A percentile compares a stretch with the other conserved stretches of the same genome.
Evolutionary conservation across 2,113 vertebrate genomes (phyloP).

Genomic region (Pollachius pollachius): DNA sequence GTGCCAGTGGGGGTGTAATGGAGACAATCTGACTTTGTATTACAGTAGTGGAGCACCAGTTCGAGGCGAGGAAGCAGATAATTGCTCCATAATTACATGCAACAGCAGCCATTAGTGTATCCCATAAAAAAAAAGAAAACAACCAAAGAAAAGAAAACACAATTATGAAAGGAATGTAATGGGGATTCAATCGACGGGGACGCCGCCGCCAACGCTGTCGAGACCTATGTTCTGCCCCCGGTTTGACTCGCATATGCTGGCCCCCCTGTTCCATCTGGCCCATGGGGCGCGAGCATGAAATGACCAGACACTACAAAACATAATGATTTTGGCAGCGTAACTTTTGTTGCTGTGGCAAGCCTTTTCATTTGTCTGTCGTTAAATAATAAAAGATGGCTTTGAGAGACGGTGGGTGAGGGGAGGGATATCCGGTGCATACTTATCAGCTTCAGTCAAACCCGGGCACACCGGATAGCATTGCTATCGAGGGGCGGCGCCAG

Average conservation of each 20-base stretch:
- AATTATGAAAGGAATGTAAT: constrained; percentile 65
- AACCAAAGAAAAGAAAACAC: constrained; percentile 39
- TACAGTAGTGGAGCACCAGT: constrained; percentile 50
- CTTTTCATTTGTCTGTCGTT: constrained; percentile 8
- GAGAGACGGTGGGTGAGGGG: background rate
- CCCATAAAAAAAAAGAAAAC: constrained; percentile 36
- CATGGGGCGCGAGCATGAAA: constrained; percentile 45
- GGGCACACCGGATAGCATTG: constrained; percentile 12
- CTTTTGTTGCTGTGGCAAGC: constrained; percentile 23
- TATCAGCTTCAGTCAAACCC: constrained; percentile 15
- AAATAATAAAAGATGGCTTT: constrained; percentile 1
- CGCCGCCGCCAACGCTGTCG: constrained; percentile 47
- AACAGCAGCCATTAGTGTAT: constrained; percentile 69
- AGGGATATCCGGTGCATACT: background rate
- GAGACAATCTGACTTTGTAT: constrained; percentile 53
- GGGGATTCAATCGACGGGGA: constrained; percentile 63
- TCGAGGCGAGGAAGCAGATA: constrained; percentile 66
- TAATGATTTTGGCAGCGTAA: constrained; percentile 24
- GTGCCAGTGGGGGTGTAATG: constrained; percentile 42
- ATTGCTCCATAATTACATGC: constrained; percentile 72
- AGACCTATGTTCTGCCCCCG: constrained; percentile 54
- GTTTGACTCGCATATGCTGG: constrained; percentile 70
- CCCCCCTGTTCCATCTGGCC: constrained; percentile 65
- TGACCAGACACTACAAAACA: constrained; percentile 34
- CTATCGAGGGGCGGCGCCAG: constrained; percentile 24